A percentile compares a stretch with the other conserved stretches of the same genome.
Evolutionary conservation across 2,888 invertebrate genomes (phyloP).

Genomic region (Elysia crispata): DNA sequence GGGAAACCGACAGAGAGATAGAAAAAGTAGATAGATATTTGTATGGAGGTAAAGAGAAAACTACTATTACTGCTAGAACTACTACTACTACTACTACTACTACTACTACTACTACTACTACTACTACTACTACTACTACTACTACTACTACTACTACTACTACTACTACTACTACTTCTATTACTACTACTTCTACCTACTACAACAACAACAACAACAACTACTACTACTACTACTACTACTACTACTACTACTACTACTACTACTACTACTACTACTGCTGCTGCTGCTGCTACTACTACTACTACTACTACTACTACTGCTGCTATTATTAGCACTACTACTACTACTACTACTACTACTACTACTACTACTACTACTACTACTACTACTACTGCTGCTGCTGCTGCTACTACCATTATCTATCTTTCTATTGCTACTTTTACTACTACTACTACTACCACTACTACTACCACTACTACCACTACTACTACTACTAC

Average conservation of each 20-base stretch:
- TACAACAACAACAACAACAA: background rate
- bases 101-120: background rate
- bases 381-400: background rate
- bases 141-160: background rate
- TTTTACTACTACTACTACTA: too few species aligned
- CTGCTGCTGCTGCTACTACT: background rate
- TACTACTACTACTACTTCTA: background rate
- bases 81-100: background rate
- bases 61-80: too few species aligned
- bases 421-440: too few species aligned
- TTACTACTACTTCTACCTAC: too few species aligned
- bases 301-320: too few species aligned
- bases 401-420: slow-evolving; percentile 30
- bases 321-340: too few species aligned
- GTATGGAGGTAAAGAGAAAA: too few species aligned
- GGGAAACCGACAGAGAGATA: background rate
- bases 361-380: background rate
- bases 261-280: slow-evolving; percentile 16
- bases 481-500: too few species aligned
- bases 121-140: background rate
- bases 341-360: too few species aligned
- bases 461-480: too few species aligned
- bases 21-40: too few species aligned
- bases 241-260: slow-evolving; percentile 15
- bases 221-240: slow-evolving; percentile 18